Evolutionary conservation across 2,888 invertebrate species (phyloP).

Genomic region (Mythimna loreyi): DNA sequence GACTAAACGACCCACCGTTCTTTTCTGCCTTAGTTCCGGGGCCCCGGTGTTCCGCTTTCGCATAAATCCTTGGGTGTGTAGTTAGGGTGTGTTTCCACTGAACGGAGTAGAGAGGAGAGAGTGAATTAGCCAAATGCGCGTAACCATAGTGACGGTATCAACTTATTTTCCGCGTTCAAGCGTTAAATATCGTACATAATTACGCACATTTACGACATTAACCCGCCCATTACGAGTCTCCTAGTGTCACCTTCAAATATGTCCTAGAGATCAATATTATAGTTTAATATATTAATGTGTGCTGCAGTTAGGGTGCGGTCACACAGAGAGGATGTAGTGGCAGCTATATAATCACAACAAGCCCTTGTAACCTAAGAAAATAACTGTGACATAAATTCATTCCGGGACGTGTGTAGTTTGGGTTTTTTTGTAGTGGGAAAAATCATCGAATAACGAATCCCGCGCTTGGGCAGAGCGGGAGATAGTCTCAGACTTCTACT

Average conservation of each 20-base stretch:
- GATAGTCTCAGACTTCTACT: too few species aligned
- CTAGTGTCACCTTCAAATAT: conserved; percentile 50
- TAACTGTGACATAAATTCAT: not conserved
- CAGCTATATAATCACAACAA: not conserved
- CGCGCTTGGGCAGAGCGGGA: too few species aligned
- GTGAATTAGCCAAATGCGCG: too few species aligned
- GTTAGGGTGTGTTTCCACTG: not conserved
- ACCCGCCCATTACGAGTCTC: conserved; percentile 37
- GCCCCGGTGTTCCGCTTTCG: too few species aligned
- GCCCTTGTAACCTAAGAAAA: conserved; percentile 15
- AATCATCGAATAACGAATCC: too few species aligned
- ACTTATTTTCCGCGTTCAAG: too few species aligned
- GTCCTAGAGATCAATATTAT: conserved; percentile 43
- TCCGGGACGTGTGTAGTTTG: not conserved
- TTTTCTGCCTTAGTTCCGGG: too few species aligned
- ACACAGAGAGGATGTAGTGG: conserved; percentile 1
- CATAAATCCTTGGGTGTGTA: too few species aligned
- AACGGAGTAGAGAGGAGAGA: too few species aligned
- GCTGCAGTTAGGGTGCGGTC: conserved; percentile 10
- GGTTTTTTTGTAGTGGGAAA: too few species aligned
- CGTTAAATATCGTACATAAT: conserved; percentile 54
- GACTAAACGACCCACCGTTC: too few species aligned
- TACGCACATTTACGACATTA: conserved; percentile 45
- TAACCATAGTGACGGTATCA: too few species aligned
- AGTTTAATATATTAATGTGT: conserved; percentile 14